These are phyloP conservation scores for Peromyscus eremicus DNA, from an alignment of 2,797 vertebrate genomes.

Conservation along the genomic window DNA sequence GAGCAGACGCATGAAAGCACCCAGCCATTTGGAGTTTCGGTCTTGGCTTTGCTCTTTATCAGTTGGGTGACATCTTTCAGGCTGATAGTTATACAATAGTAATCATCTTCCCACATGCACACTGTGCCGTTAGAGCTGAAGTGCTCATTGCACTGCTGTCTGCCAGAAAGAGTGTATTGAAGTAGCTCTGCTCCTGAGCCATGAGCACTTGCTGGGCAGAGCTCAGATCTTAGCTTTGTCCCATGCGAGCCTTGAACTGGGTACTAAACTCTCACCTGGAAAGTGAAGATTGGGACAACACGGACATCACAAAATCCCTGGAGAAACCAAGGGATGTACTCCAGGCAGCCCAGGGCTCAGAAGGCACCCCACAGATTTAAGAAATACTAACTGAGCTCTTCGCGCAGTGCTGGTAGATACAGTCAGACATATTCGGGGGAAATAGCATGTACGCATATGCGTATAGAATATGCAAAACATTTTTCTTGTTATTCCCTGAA, in stretches of 20 bases:
- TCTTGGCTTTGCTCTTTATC: conserved; percentile 15
- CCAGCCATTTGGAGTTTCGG: conserved; percentile 1
- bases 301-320: neutral
- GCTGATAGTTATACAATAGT: neutral
- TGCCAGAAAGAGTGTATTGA: neutral
- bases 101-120: neutral
- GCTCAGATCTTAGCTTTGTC: neutral
- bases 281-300: neutral
- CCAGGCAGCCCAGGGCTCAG: neutral
- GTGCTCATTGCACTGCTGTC: neutral
- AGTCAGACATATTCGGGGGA: neutral
- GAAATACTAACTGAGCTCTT: neutral
- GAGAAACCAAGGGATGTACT: neutral
- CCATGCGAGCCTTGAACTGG: neutral
- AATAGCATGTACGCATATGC: neutral
- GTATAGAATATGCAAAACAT: neutral
- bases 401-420: neutral
- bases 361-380: neutral
- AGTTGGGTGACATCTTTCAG: conserved; percentile 12
- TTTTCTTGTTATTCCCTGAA: neutral
- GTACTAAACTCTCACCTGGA: neutral
- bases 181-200: neutral
- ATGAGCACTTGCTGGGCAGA: neutral
- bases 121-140: neutral
- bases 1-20: conserved; percentile 3